A percentile compares a stretch with the other conserved stretches of the same genome.
Conservation (phyloP, 2,113 vertebrate genomes). For the Neodontobutis hainanensis region DNA sequence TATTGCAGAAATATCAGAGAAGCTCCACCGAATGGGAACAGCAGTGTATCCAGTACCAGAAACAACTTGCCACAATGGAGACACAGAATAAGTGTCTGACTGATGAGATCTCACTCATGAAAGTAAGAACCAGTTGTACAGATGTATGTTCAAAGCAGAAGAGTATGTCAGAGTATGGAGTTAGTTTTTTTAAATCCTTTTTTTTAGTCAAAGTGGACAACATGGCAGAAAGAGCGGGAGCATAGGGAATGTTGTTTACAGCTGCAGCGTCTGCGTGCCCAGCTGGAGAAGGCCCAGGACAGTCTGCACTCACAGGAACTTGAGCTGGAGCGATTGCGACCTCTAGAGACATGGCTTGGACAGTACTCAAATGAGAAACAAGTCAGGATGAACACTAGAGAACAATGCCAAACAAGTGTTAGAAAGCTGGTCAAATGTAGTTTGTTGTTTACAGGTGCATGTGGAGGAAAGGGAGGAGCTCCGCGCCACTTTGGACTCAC, state of each 20-base stretch:
- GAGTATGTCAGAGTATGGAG: neutral
- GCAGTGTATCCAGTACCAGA: conserved; percentile 85
- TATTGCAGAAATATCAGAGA: conserved; percentile 84
- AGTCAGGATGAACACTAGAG: conserved; percentile 10
- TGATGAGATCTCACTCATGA: conserved; percentile 84
- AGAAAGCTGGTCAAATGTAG: neutral
- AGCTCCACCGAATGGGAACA: conserved; percentile 88
- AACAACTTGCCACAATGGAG: conserved; percentile 86
- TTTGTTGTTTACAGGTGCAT: conserved; percentile 70
- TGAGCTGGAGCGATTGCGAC: conserved; percentile 83
- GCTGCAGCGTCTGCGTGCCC: conserved; percentile 80
- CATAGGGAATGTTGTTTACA: conserved; percentile 80
- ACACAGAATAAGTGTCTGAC: conserved; percentile 85
- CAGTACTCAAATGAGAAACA: conserved; percentile 75
- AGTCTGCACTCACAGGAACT: conserved; percentile 83
- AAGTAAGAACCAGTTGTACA: conserved; percentile 72
- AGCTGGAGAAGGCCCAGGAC: conserved; percentile 83
- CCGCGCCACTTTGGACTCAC: conserved; percentile 77
- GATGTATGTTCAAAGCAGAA: neutral
- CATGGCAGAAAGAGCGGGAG: conserved; percentile 78
- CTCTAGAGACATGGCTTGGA: conserved; percentile 78
- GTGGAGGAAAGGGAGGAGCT: conserved; percentile 83
- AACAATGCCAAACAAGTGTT: neutral
- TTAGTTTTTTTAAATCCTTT: neutral
- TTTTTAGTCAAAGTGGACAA: conserved; percentile 77